Evolutionary conservation across 2,888 invertebrate genomes (phyloP).

Genomic region (Apamea sordens): DNA sequence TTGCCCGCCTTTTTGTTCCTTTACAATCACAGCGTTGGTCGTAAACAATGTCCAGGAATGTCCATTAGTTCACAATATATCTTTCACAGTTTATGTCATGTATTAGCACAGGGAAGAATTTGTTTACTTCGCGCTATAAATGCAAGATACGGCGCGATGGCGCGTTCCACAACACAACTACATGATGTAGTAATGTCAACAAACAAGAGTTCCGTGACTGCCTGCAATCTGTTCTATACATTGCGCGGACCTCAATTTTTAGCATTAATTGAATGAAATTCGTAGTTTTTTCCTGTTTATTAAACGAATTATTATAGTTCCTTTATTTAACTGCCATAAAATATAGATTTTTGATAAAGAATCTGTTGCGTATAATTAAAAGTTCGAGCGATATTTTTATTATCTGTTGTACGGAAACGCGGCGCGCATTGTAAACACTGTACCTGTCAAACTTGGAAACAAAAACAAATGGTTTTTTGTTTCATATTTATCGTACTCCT

Average conservation of each 20-base stretch:
- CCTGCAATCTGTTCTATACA: conserved; percentile 67
- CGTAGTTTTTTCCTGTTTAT: not conserved
- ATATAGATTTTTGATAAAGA: not conserved
- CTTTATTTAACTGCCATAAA: conserved; percentile 24
- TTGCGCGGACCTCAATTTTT: conserved; percentile 64
- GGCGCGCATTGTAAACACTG: conserved; percentile 60
- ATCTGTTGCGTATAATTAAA: not conserved
- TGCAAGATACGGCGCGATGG: conserved; percentile 81
- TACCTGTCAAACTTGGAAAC: conserved; percentile 59
- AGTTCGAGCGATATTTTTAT: conserved; percentile 21
- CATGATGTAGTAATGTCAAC: conserved; percentile 83
- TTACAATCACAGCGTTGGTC: conserved; percentile 74
- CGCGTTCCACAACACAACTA: conserved; percentile 84
- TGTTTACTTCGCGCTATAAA: conserved; percentile 75
- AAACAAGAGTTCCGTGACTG: conserved; percentile 77
- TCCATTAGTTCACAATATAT: conserved; percentile 72
- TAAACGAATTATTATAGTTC: not conserved
- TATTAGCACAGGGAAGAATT: conserved; percentile 70
- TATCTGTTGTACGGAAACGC: conserved; percentile 53
- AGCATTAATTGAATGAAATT: conserved; percentile 8
- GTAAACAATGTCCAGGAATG: conserved; percentile 67
- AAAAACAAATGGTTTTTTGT: conserved; percentile 44
- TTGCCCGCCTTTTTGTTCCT: conserved; percentile 85
- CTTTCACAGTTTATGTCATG: conserved; percentile 71
- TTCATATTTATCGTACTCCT: not conserved